Evolutionary conservation across 1,140 invertebrate species (phyloP), one percentile per base, ranked within the genome.

Genomic region (Caenorhabditis briggsae): DNA sequence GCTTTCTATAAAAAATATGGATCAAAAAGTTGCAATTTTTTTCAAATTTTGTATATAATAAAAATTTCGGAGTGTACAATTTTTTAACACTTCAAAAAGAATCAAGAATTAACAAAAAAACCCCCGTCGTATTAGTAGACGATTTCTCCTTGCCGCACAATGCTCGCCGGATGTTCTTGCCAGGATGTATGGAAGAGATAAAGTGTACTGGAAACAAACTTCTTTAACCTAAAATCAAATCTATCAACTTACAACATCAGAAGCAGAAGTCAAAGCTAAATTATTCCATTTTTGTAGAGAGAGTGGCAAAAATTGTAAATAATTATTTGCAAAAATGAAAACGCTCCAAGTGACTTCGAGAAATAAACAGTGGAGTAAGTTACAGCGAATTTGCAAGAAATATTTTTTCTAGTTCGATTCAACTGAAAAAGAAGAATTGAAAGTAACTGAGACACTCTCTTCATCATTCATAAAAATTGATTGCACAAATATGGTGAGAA

Each of bases 121-220:
- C n/a, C 33, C 33, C 33, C 33, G 3, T 3, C 33, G 33, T 33
- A 3, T 33, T 33, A 33, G 33, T 33, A 33, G 3, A 33, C 1
- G 33, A 33, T 33, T 33, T 33, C 3, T 33, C 3, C 33, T 33
- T 33, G 33, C 33, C 33, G 33, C 33, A 33, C 33, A 33, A 33
- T 33, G 33, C 33, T 33, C 33, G 1, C 33, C 33, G 33, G 11
- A 65, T 20, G 18, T 65, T 65, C 9, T 23, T 33, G 25, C 41
- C 61, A 25, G 59, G 7, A 64, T 64, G 16, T n/a, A 64, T 11
- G 59, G 59, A 8, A 64, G 59, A 8, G 59, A 64, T 64, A 64
- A 64, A 25, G 59, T 64, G 59, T 33, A 64, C 59, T 64, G 59
- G 33, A 64, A 33, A 41, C 1, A 33, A 64, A 33, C 9, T 64